These are phyloP conservation scores for Homarus gammarus DNA, from an alignment of 2,888 invertebrate species.

Conservation along the genomic window DNA sequence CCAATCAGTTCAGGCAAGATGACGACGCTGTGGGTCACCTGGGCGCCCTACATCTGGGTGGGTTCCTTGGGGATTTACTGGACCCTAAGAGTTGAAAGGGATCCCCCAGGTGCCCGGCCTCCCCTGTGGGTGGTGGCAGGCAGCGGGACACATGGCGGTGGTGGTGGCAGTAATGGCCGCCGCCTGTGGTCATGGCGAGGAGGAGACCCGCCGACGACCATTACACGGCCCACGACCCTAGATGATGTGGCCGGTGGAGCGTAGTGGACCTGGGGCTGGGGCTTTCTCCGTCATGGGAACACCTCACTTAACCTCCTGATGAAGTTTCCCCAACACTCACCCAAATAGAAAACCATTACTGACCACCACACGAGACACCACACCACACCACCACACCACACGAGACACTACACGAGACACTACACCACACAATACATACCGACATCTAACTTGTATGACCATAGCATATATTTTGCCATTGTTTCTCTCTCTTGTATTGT, in stretches of 20 bases:
- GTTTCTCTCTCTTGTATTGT: too few relatives aligned
- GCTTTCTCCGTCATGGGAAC: background rate
- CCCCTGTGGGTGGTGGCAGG: background rate
- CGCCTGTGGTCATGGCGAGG: background rate
- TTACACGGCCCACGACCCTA: slow-evolving; percentile 1
- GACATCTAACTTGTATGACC: too few relatives aligned
- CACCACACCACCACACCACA: too few relatives aligned
- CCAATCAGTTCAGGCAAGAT: background rate
- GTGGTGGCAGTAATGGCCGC: background rate
- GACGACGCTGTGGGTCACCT: background rate
- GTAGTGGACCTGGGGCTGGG: background rate
- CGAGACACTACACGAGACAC: too few relatives aligned
- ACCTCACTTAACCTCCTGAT: too few relatives aligned
- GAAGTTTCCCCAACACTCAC: too few relatives aligned
- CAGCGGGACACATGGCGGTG: background rate
- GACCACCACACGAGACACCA: too few relatives aligned
- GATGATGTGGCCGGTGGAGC: background rate
- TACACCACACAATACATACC: too few relatives aligned
- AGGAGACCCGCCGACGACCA: background rate
- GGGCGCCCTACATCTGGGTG: background rate
- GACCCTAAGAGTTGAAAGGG: background rate
- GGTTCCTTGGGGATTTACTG: background rate
- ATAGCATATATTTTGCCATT: too few relatives aligned
- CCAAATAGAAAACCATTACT: too few relatives aligned
- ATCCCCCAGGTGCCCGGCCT: background rate